Percentiles rank a stretch among this genome's conserved stretches.
Evolutionary conservation across 2,113 vertebrate genomes (phyloP).

Genomic region (Heterochromis multidens): DNA sequence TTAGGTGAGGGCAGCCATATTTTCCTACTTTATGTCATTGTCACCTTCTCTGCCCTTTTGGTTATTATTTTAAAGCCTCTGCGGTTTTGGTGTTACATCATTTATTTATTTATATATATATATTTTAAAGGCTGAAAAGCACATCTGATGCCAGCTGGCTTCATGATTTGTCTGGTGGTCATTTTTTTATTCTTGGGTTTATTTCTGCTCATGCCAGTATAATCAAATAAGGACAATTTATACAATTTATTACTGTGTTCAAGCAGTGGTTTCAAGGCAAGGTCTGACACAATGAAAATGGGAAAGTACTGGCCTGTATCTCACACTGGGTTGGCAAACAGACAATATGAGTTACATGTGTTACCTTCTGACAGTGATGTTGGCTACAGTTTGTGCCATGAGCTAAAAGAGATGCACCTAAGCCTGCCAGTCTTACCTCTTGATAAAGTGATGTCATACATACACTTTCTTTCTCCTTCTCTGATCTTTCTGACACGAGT

Average conservation of each 20-base stretch:
- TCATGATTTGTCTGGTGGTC: background rate
- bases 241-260: background rate
- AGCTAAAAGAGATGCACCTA: background rate
- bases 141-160: background rate
- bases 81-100: background rate
- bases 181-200: background rate
- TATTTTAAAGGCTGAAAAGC: background rate
- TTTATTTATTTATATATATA: background rate
- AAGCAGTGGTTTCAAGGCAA: background rate
- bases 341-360: slow-evolving; percentile 3
- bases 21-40: background rate
- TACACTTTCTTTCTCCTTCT: background rate
- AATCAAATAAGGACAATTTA: background rate
- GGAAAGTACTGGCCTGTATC: background rate
- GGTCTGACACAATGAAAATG: background rate
- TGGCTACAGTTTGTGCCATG: background rate
- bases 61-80: background rate
- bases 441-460: background rate
- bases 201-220: background rate
- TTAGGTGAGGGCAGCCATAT: background rate
- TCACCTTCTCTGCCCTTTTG: background rate
- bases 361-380: background rate
- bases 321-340: background rate
- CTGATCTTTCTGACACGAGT: no score
- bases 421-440: background rate